A percentile compares a stretch with the other conserved stretches of the same genome.
Conservation (phyloP, 2,113 vertebrate species). For the Oxyruncus cristatus region DNA sequence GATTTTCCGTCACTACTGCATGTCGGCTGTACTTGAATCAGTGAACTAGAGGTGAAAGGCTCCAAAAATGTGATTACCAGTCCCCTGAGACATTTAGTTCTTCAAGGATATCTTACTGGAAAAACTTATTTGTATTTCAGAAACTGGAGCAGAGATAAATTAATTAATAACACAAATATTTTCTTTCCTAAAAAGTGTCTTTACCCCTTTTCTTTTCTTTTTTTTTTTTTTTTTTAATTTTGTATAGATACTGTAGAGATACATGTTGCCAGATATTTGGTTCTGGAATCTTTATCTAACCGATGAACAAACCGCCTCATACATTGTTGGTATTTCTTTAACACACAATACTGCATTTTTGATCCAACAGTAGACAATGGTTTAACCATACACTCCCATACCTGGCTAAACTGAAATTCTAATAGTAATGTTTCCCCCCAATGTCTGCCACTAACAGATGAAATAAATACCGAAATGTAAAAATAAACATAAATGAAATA, state of each 20-base stretch:
- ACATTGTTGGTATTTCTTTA: not conserved
- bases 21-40: slow-evolving; percentile 18
- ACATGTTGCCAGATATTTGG: not conserved
- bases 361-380: not conserved
- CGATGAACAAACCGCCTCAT: not conserved
- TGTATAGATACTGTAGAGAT: not conserved
- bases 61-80: slow-evolving; percentile 24
- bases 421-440: not conserved
- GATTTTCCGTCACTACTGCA: slow-evolving; percentile 34
- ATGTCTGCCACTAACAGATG: not conserved
- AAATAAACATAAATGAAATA: not conserved
- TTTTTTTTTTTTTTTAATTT: not conserved
- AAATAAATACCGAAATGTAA: not conserved
- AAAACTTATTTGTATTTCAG: not conserved
- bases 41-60: slow-evolving; percentile 44
- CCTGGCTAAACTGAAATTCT: not conserved
- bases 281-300: not conserved
- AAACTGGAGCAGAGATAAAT: not conserved
- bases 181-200: not conserved
- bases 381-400: not conserved
- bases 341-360: not conserved
- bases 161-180: not conserved
- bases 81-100: not conserved
- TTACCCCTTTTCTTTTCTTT: not conserved
- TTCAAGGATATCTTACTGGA: not conserved